A percentile compares a stretch with the other conserved stretches of the same genome.
Conservation (phyloP, 2,113 vertebrate species). For the Elephas maximus region DNA sequence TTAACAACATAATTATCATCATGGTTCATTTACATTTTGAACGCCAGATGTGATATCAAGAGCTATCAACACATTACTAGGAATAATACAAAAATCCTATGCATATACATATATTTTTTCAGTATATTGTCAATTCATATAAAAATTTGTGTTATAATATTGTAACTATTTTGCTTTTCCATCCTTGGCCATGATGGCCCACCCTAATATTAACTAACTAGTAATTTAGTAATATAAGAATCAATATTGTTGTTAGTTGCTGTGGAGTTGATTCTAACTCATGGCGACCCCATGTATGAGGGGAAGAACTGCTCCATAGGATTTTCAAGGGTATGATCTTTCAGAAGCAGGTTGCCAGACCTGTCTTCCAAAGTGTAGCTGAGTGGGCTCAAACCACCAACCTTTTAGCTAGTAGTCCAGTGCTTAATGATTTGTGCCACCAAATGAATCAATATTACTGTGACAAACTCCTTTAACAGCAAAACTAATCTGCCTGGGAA, state of each 20-base stretch:
- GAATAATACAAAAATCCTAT: neutral
- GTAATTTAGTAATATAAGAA: neutral
- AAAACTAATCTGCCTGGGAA: neutral
- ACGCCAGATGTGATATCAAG: slow-evolving; percentile 38
- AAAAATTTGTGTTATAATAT: neutral
- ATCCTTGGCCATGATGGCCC: neutral
- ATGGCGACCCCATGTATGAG: neutral
- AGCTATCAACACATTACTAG: slow-evolving; percentile 48
- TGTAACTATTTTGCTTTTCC: neutral
- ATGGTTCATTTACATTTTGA: slow-evolving; percentile 67
- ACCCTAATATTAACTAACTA: neutral
- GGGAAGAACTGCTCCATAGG: neutral
- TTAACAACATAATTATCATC: slow-evolving; percentile 68
- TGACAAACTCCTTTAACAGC: neutral
- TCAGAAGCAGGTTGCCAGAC: neutral
- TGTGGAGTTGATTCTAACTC: neutral
- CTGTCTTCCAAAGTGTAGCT: neutral
- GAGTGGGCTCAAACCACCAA: neutral
- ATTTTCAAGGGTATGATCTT: neutral
- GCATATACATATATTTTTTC: neutral
- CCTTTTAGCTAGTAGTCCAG: neutral
- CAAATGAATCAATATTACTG: neutral
- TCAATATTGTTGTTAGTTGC: neutral
- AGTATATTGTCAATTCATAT: neutral
- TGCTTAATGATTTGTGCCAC: neutral